Conservation (phyloP, 2,888 invertebrate genomes). For the Tenthredo amoena region DNA sequence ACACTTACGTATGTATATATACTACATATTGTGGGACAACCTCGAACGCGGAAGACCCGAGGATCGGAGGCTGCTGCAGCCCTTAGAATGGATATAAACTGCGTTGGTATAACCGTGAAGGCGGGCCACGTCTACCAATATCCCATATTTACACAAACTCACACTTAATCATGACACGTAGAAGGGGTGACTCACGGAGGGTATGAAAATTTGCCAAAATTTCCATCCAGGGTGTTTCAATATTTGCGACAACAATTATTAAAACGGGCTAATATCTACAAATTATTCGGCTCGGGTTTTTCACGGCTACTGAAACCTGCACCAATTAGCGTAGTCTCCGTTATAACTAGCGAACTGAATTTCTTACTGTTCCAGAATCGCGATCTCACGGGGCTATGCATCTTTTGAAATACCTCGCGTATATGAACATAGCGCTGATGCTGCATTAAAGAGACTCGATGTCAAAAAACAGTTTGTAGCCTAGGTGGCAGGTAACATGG, state of each 20-base stretch:
- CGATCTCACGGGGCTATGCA: background rate
- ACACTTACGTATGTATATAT: background rate
- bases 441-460: background rate
- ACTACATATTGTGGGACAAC: background rate
- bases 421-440: background rate
- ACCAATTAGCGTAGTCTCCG: background rate
- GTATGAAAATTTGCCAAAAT: constrained; percentile 20
- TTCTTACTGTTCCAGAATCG: background rate
- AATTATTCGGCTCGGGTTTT: background rate
- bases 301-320: background rate
- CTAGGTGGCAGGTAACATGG: constrained; percentile 11
- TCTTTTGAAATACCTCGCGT: background rate
- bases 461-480: background rate
- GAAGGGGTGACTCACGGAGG: background rate
- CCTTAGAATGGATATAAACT: background rate
- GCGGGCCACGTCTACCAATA: background rate
- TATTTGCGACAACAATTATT: background rate
- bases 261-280: background rate
- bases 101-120: background rate
- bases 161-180: background rate
- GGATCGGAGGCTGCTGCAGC: constrained; percentile 20
- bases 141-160: background rate
- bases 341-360: background rate
- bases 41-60: background rate
- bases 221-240: constrained; percentile 14